Base-by-base conservation (phyloP, 1,140 invertebrate species). In the Heliconius congener region DNA sequence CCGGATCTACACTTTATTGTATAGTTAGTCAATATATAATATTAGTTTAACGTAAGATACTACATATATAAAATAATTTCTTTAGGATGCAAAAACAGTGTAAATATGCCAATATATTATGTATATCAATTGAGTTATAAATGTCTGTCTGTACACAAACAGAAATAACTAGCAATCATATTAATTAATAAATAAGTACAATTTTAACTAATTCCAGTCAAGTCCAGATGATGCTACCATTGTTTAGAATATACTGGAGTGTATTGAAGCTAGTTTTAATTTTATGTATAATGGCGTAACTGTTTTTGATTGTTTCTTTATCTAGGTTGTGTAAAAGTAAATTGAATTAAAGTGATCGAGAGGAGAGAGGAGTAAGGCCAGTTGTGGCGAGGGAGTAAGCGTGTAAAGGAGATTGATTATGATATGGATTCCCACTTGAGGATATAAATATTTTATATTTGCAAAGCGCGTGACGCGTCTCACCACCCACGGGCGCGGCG, bases 401-500 rank as follows among this genome's bases (percentile, higher is more conserved):
- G 34, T 0, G 34, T 34, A 6, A 34, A 5, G 34, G 34, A 4
- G 34, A 6, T 13, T 3, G 42, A 13, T 13, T 46, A 0, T 16
- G 42, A 13, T 3, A 1, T 46, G 42, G 11, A 46, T 46, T 13
- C 42, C 42, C 1, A 13, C 13, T 46, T 16, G 13, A 13, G 42
- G 42, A 46, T 46, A 46, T 16, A 46, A 46, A 46, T 16, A 46
- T 46, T 46, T 46, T 13, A 23, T 23, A 23, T 23, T 23, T 23
- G 23, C 23, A 23, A 23, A 23, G 23, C 23, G 23, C 23, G 23
- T 23, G 23, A 23, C 23, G 23, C 23, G 23, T 23, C 42, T 46
- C 42, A 98, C 97, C 98, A 91, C 98, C 98, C 60, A 99, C 98
- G 3, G 98, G 99, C 0, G 98, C 98, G 1, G 98, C 98, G 95